phyloP scores from a whole-genome alignment of 2,113 vertebrate species.

The Callipepla californica region DNA sequence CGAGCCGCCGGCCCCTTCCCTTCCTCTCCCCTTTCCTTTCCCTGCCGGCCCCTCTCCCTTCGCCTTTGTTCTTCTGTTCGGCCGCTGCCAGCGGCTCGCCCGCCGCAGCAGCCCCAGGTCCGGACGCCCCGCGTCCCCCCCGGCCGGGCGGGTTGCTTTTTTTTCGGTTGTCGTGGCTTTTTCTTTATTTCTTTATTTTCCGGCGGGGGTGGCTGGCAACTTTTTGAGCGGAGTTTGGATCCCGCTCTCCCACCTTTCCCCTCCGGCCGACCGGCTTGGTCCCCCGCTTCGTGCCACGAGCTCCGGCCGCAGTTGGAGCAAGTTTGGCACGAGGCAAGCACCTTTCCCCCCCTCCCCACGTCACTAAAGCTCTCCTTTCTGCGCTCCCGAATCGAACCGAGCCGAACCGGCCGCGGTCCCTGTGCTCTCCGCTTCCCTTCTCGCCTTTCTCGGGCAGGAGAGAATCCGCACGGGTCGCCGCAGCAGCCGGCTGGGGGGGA shows the following conservation, averaged over 20 bases:
- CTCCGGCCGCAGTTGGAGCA: neutral
- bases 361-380: neutral
- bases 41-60: neutral
- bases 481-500: neutral
- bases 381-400: neutral
- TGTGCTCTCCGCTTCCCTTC: neutral
- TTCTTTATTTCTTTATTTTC: no score
- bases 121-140: neutral
- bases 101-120: neutral
- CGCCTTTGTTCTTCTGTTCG: neutral
- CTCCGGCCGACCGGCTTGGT: neutral
- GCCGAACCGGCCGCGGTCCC: neutral
- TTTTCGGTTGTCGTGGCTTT: no score
- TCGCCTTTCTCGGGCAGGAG: constrained; percentile 6
- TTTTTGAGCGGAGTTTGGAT: neutral
- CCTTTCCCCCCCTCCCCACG: no score
- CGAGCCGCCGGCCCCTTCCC: neutral
- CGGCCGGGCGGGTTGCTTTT: no score
- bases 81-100: neutral
- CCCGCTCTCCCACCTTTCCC: neutral
- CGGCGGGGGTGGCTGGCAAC: neutral
- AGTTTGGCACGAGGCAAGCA: neutral
- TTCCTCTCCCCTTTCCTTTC: neutral
- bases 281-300: neutral
- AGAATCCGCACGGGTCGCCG: neutral